phyloP scores from a whole-genome alignment of 2,113 vertebrate genomes.

The Manacus vitellinus region DNA sequence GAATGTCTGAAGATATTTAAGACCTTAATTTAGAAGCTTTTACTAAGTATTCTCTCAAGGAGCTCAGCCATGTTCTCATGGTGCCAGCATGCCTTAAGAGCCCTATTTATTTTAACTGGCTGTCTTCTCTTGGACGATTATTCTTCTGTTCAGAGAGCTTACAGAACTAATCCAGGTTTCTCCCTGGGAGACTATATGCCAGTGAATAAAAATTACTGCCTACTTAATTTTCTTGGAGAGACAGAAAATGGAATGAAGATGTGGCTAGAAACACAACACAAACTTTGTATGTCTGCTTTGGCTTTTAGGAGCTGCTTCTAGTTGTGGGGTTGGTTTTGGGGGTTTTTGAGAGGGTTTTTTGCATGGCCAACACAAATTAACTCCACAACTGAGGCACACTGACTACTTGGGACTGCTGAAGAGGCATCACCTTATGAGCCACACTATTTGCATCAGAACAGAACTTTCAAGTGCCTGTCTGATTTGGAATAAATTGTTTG shows the following conservation, averaged over 20 bases:
- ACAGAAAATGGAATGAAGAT: neutral
- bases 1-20: constrained; percentile 21
- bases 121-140: neutral
- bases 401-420: neutral
- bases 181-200: neutral
- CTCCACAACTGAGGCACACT: neutral
- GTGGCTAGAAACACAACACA: neutral
- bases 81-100: neutral
- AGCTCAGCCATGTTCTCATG: neutral
- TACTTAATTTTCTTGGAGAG: neutral
- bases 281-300: neutral
- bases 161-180: constrained; percentile 9
- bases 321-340: neutral
- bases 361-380: neutral
- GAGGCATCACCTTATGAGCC: neutral
- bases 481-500: neutral
- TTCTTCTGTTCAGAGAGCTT: neutral
- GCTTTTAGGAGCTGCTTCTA: neutral
- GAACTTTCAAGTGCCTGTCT: neutral
- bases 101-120: constrained; percentile 29
- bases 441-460: neutral
- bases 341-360: neutral
- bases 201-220: neutral
- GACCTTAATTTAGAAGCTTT: neutral
- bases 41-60: neutral